Conservation (phyloP, 2,113 vertebrate species). For the Caloenas nicobarica region DNA sequence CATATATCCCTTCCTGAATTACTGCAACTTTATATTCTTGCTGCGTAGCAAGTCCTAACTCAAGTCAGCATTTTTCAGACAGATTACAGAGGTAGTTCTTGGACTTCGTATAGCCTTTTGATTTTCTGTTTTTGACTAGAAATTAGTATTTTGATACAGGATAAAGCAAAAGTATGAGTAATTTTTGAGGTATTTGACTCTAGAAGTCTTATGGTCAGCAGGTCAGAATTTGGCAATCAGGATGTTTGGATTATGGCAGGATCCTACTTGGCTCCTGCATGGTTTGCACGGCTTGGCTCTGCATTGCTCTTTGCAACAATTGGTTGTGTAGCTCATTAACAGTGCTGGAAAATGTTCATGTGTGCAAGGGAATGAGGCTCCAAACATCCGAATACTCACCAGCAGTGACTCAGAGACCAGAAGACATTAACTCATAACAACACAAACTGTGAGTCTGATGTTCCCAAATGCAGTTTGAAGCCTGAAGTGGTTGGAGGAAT, state of each 20-base stretch:
- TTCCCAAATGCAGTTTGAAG: neutral
- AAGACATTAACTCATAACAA: neutral
- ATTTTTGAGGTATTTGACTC: neutral
- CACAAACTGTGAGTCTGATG: neutral
- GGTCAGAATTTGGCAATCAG: neutral
- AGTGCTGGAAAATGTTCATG: neutral
- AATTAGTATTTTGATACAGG: neutral
- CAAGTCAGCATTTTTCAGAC: neutral
- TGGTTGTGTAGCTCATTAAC: neutral
- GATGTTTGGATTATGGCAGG: neutral
- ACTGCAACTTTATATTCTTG: neutral
- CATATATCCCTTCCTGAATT: neutral
- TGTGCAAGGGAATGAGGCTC: neutral
- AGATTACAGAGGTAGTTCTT: neutral
- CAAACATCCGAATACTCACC: neutral
- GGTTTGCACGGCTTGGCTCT: neutral
- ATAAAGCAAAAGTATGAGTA: neutral
- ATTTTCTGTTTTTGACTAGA: neutral
- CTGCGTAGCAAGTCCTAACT: neutral
- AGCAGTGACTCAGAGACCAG: constrained; percentile 23
- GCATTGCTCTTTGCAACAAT: neutral
- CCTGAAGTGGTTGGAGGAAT: neutral
- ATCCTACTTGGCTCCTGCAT: neutral
- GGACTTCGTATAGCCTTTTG: neutral
- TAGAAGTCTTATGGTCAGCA: neutral